A percentile compares a stretch with the other conserved stretches of the same genome.
Evolutionary conservation across 2,113 vertebrate species (phyloP).

Genomic region (Phoxinus phoxinus): DNA sequence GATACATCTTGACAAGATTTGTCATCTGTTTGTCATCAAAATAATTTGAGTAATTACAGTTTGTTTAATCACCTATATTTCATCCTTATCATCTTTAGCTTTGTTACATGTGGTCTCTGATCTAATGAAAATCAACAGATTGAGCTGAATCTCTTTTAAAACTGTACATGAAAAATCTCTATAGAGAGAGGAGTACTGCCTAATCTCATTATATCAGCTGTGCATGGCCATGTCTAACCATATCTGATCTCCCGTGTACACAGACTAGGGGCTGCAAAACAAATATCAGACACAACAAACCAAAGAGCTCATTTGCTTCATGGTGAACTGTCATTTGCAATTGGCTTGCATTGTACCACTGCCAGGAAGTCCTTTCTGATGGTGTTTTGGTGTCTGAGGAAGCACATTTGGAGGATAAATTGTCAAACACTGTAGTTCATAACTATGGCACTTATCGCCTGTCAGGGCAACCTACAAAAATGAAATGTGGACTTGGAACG

Average conservation of each 20-base stretch:
- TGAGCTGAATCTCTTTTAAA: conserved; percentile 3
- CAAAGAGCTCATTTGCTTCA: conserved; percentile 52
- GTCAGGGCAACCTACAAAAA: conserved; percentile 30
- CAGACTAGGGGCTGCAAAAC: conserved; percentile 62
- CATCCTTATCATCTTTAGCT: conserved; percentile 4
- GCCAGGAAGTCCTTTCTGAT: not conserved
- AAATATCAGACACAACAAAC: conserved; percentile 54
- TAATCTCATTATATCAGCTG: conserved; percentile 68
- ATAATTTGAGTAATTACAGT: not conserved
- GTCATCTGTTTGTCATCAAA: not conserved
- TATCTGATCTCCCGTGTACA: conserved; percentile 65
- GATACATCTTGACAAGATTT: not conserved
- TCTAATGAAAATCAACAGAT: not conserved
- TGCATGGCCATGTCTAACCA: conserved; percentile 63
- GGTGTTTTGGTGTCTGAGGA: not conserved
- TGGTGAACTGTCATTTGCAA: conserved; percentile 21
- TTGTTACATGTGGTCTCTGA: not conserved
- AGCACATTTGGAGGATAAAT: not conserved
- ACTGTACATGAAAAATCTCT: conserved; percentile 47
- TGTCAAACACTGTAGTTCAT: conserved; percentile 4
- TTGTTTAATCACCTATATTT: not conserved
- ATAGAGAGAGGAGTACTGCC: conserved; percentile 60
- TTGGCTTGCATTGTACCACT: not conserved
- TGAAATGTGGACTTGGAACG: conserved; percentile 13
- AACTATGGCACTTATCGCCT: conserved; percentile 21